Evolutionary conservation across 2,797 vertebrate genomes (phyloP), one percentile per base, ranked within the genome.

Genomic region (Enteromius thamalakanensis): DNA sequence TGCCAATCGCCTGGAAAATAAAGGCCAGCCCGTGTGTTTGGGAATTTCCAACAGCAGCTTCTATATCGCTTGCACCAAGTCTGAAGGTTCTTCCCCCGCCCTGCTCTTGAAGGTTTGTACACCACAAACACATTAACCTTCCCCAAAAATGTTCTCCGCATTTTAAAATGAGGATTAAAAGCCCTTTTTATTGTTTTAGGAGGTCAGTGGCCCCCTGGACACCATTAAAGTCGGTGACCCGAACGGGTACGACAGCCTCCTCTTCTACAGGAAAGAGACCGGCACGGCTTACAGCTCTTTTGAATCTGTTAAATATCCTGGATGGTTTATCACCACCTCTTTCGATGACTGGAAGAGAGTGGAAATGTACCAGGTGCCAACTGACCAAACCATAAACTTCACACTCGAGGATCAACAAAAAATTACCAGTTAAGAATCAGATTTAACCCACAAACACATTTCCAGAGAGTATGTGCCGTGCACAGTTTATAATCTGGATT

Each of bases 381-480:
- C 0, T 15, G 0, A 0, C 0, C 85, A 86, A 0, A 0, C 55
- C 76, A 89, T 1, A 2, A 0, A 0, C 15, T 93, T 94, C 86
- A 84, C 10, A 6, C 76, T 88, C 10, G 19, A 67, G 2, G 55
- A 82, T 29, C 10, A 84, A 62, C 7, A 10, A 15, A 0, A 4
- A 14, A 40, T 85, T 21, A 5, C 0, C 1, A 19, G 9, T 8
- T 87, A 58, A 83, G 11, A 75, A 42, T 10, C 10, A 6, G 1
- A 34, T 65, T 49, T 71, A 29, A 85, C 58, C 60, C 6, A 21
- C 23, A 67, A 60, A 80, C 68, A 79, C 64, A 29, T 80, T 53
- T 83, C 53, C 65, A 79, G 42, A 74, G 23, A 69, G 89, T 89
- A 90, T 88, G 87, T 89, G 87, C 89, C 23, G 78, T 34, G 89